Conservation (phyloP, 2,113 vertebrate genomes). For the Crotophaga sulcirostris region DNA sequence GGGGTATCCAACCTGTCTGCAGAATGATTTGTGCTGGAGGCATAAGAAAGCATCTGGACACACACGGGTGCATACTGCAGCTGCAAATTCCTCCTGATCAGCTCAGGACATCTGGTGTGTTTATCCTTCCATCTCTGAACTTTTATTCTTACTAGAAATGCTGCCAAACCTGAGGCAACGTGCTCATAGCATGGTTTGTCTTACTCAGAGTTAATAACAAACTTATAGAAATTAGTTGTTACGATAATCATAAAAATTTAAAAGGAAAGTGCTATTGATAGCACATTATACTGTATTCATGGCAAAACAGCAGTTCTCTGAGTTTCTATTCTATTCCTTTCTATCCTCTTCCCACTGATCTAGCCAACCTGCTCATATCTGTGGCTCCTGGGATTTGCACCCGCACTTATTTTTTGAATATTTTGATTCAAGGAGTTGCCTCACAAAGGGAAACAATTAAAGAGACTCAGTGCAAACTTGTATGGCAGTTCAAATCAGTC, state of each 20-base stretch:
- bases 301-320: background rate
- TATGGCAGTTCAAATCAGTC: rapidly evolving
- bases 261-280: background rate
- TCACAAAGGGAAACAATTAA: background rate
- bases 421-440: background rate
- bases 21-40: background rate
- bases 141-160: background rate
- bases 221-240: background rate
- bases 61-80: rapidly evolving
- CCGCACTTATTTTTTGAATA: background rate
- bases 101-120: background rate
- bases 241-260: background rate
- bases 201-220: background rate
- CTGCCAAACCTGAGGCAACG: background rate
- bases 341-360: background rate
- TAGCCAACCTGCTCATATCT: background rate
- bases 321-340: background rate
- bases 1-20: background rate
- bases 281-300: background rate
- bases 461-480: background rate
- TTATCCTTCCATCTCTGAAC: background rate
- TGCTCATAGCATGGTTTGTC: background rate
- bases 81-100: background rate
- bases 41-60: rapidly evolving
- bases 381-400: background rate